A percentile compares a stretch with the other conserved stretches of the same genome.
Evolutionary conservation across 2,888 invertebrate species (phyloP).

Genomic region (Parnassius glacialis): DNA sequence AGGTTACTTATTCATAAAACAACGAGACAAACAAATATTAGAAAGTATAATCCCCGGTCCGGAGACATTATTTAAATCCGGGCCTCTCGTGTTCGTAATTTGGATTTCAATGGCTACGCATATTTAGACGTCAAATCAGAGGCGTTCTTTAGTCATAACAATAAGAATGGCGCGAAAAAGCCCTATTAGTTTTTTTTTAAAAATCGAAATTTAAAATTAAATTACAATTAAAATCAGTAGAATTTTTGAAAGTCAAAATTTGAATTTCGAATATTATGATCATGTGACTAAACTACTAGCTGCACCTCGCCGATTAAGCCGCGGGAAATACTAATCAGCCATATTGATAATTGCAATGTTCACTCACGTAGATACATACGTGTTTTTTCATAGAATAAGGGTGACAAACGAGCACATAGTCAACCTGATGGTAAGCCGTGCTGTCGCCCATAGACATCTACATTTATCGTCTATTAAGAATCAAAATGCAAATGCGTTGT

Average conservation of each 20-base stretch:
- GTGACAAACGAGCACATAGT: no score
- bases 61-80: conserved; percentile 18
- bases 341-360: no score
- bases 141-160: conserved; percentile 1
- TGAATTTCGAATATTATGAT: conserved; percentile 2
- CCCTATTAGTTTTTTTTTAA: conserved; percentile 2
- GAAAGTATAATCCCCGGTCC: conserved; percentile 18
- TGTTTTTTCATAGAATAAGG: no score
- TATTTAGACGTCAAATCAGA: conserved; percentile 22
- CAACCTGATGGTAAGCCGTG: no score
- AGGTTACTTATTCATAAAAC: conserved; percentile 7
- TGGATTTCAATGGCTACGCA: conserved; percentile 18
- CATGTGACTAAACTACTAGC: no score
- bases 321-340: no score
- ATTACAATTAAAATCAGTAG: neutral
- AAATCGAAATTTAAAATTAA: conserved; percentile 2
- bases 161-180: conserved; percentile 15
- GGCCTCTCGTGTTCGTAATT: conserved; percentile 15
- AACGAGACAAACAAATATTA: conserved; percentile 15
- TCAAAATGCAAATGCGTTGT: no score
- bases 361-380: no score
- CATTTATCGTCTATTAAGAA: no score
- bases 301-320: no score
- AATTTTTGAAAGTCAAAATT: neutral
- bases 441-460: no score